Conservation (phyloP, 2,797 vertebrate genomes). For the Clarias fuscus region DNA sequence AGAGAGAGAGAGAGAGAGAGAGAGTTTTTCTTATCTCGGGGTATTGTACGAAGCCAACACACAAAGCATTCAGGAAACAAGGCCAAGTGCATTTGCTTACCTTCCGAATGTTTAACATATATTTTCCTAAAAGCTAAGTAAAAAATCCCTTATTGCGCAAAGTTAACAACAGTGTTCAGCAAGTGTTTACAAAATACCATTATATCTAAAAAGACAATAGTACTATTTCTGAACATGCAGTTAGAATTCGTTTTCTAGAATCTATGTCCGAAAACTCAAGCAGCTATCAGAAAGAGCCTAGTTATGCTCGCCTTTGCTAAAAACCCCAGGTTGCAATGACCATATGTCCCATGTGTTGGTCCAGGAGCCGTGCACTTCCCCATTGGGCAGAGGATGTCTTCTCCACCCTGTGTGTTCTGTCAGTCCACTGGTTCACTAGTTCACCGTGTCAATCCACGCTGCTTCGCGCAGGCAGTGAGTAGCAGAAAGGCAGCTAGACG, state of each 20-base stretch:
- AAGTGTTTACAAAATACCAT: not conserved
- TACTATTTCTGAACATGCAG: not conserved
- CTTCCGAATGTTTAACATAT: constrained; percentile 8
- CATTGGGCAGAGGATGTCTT: constrained; percentile 68
- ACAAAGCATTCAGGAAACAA: constrained; percentile 56
- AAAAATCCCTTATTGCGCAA: not conserved
- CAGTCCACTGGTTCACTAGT: constrained; percentile 72
- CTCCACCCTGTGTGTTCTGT: constrained; percentile 64
- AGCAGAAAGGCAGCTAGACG: constrained; percentile 47
- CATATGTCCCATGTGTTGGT: constrained; percentile 71
- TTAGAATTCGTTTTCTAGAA: constrained; percentile 15
- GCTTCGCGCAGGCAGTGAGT: constrained; percentile 53
- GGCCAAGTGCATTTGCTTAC: constrained; percentile 57
- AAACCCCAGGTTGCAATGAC: constrained; percentile 69
- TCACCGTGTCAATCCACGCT: constrained; percentile 67
- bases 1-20: constrained; percentile 22
- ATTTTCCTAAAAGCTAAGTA: not conserved
- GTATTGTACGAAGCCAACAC: constrained; percentile 45
- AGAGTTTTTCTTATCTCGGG: constrained; percentile 41
- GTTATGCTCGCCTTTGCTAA: constrained; percentile 49
- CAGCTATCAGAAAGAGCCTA: constrained; percentile 51
- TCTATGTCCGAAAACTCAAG: constrained; percentile 22
- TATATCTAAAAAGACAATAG: not conserved
- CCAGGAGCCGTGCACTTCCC: constrained; percentile 60
- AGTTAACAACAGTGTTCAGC: not conserved